These are phyloP conservation scores for Metopolophium dirhodum DNA, from an alignment of 1,140 invertebrate species.

Conservation along the genomic window DNA sequence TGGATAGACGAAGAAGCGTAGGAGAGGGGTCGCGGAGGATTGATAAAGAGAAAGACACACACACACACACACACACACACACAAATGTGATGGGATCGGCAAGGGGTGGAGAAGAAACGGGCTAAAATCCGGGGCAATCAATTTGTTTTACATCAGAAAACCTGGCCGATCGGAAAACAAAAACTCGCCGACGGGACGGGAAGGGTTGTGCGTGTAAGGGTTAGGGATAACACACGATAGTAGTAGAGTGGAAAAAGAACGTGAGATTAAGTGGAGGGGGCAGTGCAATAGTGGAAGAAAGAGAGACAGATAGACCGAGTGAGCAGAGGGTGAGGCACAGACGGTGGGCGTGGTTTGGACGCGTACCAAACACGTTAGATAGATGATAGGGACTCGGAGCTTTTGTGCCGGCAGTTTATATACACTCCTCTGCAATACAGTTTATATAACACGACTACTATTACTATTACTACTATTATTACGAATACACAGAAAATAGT, in stretches of 20 bases:
- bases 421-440: background rate
- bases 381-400: constrained; percentile 34
- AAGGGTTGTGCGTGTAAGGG: background rate
- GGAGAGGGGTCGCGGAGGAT: background rate
- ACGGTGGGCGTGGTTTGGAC: constrained; percentile 51
- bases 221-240: background rate
- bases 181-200: background rate
- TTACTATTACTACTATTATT: background rate
- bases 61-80: no score
- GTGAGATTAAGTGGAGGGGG: background rate
- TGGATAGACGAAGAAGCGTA: background rate
- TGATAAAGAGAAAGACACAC: constrained; percentile 24
- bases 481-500: constrained; percentile 4
- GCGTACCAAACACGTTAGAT: constrained; percentile 54
- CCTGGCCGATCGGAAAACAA: constrained; percentile 50
- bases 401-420: constrained; percentile 25
- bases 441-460: background rate
- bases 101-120: background rate
- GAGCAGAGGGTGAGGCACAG: background rate
- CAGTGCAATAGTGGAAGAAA: no score
- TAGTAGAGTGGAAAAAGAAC: background rate
- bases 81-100: background rate
- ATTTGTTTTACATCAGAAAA: constrained; percentile 55
- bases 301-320: background rate
- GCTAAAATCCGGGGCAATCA: constrained; percentile 49